Percentiles rank a stretch among this genome's conserved stretches.
Conservation (phyloP, 2,888 invertebrate genomes). For the Phyllotreta cruciferae region DNA sequence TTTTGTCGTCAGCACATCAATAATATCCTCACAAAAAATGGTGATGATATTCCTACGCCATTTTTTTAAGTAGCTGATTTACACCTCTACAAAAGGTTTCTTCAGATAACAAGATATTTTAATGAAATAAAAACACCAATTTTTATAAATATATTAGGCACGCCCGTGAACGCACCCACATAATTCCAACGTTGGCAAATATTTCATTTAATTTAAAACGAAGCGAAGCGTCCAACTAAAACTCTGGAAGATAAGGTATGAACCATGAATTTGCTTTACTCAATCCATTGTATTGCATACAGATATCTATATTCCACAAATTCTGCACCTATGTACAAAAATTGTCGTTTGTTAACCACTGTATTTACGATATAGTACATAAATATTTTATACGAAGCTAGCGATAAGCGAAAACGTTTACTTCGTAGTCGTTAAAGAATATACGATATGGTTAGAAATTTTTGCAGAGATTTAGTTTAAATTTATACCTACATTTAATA, state of each 20-base stretch:
- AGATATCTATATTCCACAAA: not conserved
- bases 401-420: slow-evolving; percentile 11
- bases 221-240: slow-evolving; percentile 11
- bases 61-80: too few relatives aligned
- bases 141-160: not conserved
- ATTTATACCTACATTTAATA: not conserved
- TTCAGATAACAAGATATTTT: too few relatives aligned
- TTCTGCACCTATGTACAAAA: slow-evolving; percentile 1
- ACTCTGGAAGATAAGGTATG: slow-evolving; percentile 8
- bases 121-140: too few relatives aligned
- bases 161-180: not conserved
- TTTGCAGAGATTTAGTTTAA: slow-evolving; percentile 1
- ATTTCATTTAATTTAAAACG: slow-evolving; percentile 17
- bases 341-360: slow-evolving; percentile 6
- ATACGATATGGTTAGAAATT: slow-evolving; percentile 3
- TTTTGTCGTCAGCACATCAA: too few relatives aligned
- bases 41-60: too few relatives aligned
- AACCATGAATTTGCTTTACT: slow-evolving; percentile 13
- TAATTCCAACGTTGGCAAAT: slow-evolving; percentile 7
- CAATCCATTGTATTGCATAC: too few relatives aligned
- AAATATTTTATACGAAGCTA: slow-evolving; percentile 11
- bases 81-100: too few relatives aligned
- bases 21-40: too few relatives aligned
- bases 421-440: not conserved
- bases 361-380: slow-evolving; percentile 3